Percentiles rank a stretch among this genome's conserved stretches.
Evolutionary conservation across 2,113 vertebrate genomes (phyloP).

Genomic region (Ondatra zibethicus): DNA sequence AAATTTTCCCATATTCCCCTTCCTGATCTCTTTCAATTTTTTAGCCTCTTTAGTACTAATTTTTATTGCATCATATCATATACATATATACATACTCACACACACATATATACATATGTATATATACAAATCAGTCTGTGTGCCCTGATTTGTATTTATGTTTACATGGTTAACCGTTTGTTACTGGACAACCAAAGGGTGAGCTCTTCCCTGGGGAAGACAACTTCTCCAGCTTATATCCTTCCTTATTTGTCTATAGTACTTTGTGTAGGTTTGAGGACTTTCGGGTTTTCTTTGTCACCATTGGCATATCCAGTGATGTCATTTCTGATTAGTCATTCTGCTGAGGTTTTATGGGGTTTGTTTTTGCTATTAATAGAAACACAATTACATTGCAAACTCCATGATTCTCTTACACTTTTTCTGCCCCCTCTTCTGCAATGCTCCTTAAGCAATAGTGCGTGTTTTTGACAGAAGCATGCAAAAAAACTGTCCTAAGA

Average conservation of each 20-base stretch:
- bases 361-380: too few species aligned
- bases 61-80: not conserved
- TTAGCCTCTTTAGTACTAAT: not conserved
- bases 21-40: not conserved
- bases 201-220: not conserved
- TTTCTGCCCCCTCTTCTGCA: not conserved
- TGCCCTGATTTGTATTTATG: not conserved
- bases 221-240: not conserved
- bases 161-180: not conserved
- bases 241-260: not conserved
- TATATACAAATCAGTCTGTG: not conserved
- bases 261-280: not conserved
- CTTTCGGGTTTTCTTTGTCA: not conserved
- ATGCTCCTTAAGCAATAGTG: not conserved
- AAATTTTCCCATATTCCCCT: not conserved
- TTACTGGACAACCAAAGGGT: not conserved
- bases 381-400: not conserved
- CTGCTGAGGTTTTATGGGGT: not conserved
- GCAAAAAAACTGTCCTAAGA: not conserved
- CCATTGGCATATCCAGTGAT: not conserved
- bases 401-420: too few species aligned
- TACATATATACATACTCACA: too few species aligned
- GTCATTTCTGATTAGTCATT: not conserved
- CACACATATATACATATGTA: too few species aligned
- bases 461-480: not conserved